Evolutionary conservation across 2,113 vertebrate genomes (phyloP).

Genomic region (Phalacrocorax brasilianus): DNA sequence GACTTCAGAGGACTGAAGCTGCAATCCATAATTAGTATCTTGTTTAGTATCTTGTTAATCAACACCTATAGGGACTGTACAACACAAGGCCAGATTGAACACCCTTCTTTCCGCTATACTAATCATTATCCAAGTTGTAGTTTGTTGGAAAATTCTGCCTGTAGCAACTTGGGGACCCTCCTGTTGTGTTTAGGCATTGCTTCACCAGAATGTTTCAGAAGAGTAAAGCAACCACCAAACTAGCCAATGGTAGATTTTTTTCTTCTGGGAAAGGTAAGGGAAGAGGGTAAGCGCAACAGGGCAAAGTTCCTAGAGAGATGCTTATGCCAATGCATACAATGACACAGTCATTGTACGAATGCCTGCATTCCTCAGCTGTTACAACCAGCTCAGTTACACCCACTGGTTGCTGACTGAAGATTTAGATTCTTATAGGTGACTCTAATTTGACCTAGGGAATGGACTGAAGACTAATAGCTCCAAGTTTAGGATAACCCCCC

Average conservation of each 20-base stretch:
- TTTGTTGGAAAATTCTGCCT: background rate
- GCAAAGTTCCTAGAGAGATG: background rate
- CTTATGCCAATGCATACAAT: background rate
- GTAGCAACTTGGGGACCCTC: background rate
- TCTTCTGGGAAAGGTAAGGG: background rate
- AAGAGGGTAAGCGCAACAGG: background rate
- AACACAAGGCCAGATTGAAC: background rate
- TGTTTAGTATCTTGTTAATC: background rate
- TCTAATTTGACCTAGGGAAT: background rate
- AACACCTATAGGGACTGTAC: background rate
- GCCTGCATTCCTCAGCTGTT: background rate
- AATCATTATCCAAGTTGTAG: background rate
- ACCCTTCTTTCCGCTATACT: background rate
- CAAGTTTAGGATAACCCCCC: background rate
- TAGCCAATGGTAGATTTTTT: background rate
- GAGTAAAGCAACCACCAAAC: background rate
- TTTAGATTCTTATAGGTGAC: background rate
- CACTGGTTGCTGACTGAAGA: background rate
- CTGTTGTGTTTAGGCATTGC: background rate
- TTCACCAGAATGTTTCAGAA: background rate
- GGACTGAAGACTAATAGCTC: background rate
- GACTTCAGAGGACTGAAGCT: background rate
- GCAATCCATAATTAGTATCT: background rate
- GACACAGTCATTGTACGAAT: background rate
- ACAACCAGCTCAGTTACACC: background rate